These are phyloP conservation scores for Sebastes aleutianus DNA, from an alignment of 2,797 vertebrate species.

Conservation along the genomic window DNA sequence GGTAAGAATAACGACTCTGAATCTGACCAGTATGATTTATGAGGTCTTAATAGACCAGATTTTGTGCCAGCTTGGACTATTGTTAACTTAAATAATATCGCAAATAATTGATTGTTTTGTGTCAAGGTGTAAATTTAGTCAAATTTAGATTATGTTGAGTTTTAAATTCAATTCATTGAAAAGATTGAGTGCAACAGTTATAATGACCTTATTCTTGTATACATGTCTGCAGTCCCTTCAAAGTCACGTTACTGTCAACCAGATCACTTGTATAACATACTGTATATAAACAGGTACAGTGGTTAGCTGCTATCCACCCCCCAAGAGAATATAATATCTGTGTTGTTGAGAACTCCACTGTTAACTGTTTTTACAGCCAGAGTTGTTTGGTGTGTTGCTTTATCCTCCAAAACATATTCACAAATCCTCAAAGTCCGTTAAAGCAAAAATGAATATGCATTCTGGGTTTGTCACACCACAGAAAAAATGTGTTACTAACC, in stretches of 20 bases:
- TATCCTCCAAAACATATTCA: not conserved
- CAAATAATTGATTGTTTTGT: not conserved
- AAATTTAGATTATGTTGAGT: not conserved
- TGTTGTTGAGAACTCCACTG: not conserved
- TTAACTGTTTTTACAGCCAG: not conserved
- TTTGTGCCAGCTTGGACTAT: not conserved
- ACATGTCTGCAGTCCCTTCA: not conserved
- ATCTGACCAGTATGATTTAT: not conserved
- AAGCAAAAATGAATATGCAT: too few relatives aligned
- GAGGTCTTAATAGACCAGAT: not conserved
- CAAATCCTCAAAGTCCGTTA: not conserved
- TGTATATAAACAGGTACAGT: not conserved
- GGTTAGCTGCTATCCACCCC: not conserved
- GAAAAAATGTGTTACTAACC: too few relatives aligned
- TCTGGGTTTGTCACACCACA: too few relatives aligned
- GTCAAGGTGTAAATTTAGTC: not conserved
- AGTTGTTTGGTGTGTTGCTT: not conserved
- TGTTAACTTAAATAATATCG: not conserved
- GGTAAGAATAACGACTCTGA: not conserved
- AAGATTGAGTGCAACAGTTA: not conserved
- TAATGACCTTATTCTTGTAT: not conserved
- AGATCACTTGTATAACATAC: not conserved
- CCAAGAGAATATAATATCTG: not conserved
- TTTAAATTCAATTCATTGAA: not conserved
- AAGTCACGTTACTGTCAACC: not conserved